A percentile compares a stretch with the other conserved stretches of the same genome.
phyloP scores from a whole-genome alignment of 2,797 vertebrate species.

The Chromobotia macracanthus region DNA sequence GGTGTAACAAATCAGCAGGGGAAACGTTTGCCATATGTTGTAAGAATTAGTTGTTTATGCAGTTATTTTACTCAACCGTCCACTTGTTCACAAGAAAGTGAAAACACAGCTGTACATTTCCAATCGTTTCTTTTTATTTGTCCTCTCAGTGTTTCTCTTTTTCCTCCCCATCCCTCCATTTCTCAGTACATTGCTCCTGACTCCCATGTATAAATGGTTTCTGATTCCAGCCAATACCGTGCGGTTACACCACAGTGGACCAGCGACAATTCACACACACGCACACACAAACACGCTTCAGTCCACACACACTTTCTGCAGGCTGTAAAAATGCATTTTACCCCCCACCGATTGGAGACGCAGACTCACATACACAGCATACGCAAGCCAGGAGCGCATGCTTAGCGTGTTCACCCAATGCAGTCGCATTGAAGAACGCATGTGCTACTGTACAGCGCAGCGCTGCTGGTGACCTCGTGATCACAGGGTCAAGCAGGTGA shows the following conservation, averaged over 20 bases:
- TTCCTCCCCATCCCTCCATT: slow-evolving; percentile 23
- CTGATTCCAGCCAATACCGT: slow-evolving; percentile 50
- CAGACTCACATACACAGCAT: slow-evolving; percentile 25
- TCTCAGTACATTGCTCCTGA: slow-evolving; percentile 51
- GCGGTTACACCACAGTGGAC: slow-evolving; percentile 45
- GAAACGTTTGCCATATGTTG: slow-evolving; percentile 20
- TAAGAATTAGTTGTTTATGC: neutral
- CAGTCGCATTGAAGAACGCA: slow-evolving; percentile 12
- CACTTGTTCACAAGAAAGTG: neutral
- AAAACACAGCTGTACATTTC: neutral
- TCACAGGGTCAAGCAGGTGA: neutral
- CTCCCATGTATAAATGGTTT: slow-evolving; percentile 58
- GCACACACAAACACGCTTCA: neutral
- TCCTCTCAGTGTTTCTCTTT: slow-evolving; percentile 1
- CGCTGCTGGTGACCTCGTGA: neutral
- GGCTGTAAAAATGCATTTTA: slow-evolving; percentile 43
- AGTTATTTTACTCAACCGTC: neutral
- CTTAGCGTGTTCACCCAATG: neutral
- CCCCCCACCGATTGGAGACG: slow-evolving; percentile 19
- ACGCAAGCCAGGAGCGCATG: neutral
- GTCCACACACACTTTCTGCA: slow-evolving; percentile 16
- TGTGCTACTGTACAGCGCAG: neutral
- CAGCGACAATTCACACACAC: slow-evolving; percentile 17
- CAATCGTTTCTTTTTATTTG: slow-evolving; percentile 7
- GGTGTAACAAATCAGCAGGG: slow-evolving; percentile 11